Percentiles rank a stretch among this genome's conserved stretches.
These are phyloP conservation scores for Carassius carassius DNA, from an alignment of 2,113 vertebrate species.

Conservation along the genomic window DNA sequence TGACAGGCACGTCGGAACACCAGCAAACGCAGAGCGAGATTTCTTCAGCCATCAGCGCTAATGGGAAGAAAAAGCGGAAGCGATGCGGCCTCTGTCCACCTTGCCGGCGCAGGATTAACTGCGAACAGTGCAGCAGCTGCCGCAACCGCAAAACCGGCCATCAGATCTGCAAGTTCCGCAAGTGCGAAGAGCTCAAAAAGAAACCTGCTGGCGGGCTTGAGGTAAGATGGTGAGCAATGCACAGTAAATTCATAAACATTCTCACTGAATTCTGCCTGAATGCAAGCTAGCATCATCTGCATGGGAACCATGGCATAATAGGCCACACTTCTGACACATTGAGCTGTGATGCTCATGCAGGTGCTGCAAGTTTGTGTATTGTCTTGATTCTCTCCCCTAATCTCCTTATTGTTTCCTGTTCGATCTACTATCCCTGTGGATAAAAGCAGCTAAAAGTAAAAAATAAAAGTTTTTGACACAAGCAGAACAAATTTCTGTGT, in stretches of 20 bases:
- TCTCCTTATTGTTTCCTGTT: not conserved
- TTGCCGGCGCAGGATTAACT: slow-evolving; percentile 96
- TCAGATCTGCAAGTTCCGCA: slow-evolving; percentile 99
- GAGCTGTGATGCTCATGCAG: slow-evolving; percentile 1
- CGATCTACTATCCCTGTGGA: not conserved
- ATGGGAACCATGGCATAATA: not conserved
- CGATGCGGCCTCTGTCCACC: slow-evolving; percentile 96
- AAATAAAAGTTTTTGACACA: not conserved
- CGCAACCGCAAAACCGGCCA: slow-evolving; percentile 99
- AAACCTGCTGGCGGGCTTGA: slow-evolving; percentile 84
- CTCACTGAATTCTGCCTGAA: not conserved
- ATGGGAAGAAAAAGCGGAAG: slow-evolving; percentile 96
- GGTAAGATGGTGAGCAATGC: slow-evolving; percentile 59
- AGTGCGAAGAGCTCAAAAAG: slow-evolving; percentile 99
- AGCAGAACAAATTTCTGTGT: not conserved
- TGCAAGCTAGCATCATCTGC: not conserved
- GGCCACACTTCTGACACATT: not conserved
- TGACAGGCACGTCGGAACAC: slow-evolving; percentile 79
- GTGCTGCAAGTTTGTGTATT: not conserved
- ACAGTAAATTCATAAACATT: not conserved
- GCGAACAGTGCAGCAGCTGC: slow-evolving; percentile 99
- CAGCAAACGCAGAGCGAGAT: slow-evolving; percentile 94
- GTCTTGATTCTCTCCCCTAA: not conserved
- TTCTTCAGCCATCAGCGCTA: slow-evolving; percentile 86
- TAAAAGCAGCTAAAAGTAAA: not conserved